Evolutionary conservation across 2,888 invertebrate genomes (phyloP), one percentile per base, ranked within the genome.

Genomic region (Camponotus fellah): DNA sequence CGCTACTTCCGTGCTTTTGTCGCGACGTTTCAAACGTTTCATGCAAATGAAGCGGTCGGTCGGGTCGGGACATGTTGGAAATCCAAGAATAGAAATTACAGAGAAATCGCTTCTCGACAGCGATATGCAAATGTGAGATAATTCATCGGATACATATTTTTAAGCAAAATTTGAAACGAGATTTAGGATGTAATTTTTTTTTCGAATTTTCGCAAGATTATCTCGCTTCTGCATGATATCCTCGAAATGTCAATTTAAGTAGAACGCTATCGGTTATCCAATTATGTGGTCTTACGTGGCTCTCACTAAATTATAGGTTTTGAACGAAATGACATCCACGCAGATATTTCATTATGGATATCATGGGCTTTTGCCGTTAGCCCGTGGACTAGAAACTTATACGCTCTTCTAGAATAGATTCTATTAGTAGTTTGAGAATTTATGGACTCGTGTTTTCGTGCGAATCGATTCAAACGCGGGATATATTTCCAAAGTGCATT

Each of bases 1-100:
- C 46, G 49, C 60, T 37, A 62, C 46, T 46, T 46, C 26, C 46
- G 79, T 12, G 79, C 71, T 80, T 80, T 72, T 72, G 72, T 79
- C 46, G 12, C 32, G 17, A 8, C 43, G 34, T 46, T 32, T 72
- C 46, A 37, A 60, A 21, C 37, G 37, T 21, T 26, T 3, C 8
- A 21, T 43, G 71, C 21, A 37, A 60, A 71, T 32, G 34, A 46
- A 12, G 34, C 40, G 17, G 10, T 65, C 21, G 40, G 14, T n/a
- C 17, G 26, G 34, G 17, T 12, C 10, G 21, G 21, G 10, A 76
- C 37, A 9, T 10, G 65, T 66, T 46, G 32, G 40, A 60, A 21
- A 14, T 71, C 26, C 43, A 69, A 79, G 10, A 71, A 56, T 40
- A 10, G 26, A 56, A 77, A 26, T 37, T 17, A 49, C 4, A 26